phyloP scores from a whole-genome alignment of 2,797 vertebrate species.

The Pantherophis alleghaniensis region DNA sequence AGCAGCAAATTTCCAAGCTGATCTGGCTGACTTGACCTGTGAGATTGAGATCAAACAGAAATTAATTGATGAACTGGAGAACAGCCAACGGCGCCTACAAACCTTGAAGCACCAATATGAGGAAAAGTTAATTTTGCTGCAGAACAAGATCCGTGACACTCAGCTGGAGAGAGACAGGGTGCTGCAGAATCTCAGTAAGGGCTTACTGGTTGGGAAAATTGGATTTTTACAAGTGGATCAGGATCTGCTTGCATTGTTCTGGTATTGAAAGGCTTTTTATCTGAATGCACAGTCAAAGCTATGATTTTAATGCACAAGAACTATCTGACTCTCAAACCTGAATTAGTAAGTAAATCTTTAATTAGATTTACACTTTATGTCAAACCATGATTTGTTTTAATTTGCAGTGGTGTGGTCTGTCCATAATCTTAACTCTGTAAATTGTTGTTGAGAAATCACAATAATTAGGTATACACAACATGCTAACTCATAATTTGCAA shows the following conservation, averaged over 20 bases:
- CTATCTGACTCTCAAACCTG: neutral
- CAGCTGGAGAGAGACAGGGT: conserved; percentile 95
- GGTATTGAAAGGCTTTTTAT: neutral
- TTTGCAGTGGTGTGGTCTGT: neutral
- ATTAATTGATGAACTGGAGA: conserved; percentile 97
- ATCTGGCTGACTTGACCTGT: conserved; percentile 93
- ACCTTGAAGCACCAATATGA: conserved; percentile 96
- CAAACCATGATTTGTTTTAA: neutral
- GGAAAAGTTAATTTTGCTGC: conserved; percentile 93
- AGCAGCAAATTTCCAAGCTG: conserved; percentile 88
- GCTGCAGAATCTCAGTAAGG: conserved; percentile 95
- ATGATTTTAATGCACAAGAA: neutral
- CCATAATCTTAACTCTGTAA: neutral
- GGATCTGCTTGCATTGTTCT: neutral
- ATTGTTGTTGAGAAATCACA: neutral
- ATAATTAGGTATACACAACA: neutral
- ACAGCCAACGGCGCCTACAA: conserved; percentile 92
- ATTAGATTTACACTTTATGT: neutral
- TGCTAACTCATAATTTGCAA: neutral
- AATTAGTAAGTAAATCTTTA: neutral
- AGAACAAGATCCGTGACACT: conserved; percentile 97
- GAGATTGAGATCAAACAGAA: conserved; percentile 99
- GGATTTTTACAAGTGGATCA: neutral
- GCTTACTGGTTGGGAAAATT: neutral
- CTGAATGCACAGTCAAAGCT: neutral